Evolutionary conservation across 53 echinoderm and acorn worm genomes (phyloP).

Genomic region (Actinopyga echinites): DNA sequence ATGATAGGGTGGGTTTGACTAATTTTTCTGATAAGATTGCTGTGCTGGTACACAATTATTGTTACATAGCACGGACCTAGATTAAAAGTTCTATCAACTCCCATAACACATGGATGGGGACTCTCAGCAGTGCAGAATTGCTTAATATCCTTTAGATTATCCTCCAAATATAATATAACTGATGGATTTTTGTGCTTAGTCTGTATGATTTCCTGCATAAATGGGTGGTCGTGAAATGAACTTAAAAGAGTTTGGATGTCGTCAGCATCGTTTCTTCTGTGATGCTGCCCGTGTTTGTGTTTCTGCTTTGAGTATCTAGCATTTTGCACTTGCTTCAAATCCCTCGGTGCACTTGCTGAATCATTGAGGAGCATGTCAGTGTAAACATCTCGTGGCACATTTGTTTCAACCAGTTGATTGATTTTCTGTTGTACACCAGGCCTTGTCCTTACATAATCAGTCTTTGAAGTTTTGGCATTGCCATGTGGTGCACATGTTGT

Average conservation of each 20-base stretch:
- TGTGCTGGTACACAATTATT: conserved; percentile 34
- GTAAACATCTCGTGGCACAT: conserved; percentile 13
- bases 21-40: conserved; percentile 6
- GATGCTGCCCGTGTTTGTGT: background rate
- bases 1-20: conserved; percentile 5
- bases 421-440: background rate
- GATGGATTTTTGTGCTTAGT: conserved; percentile 28
- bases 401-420: conserved; percentile 13
- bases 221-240: conserved; percentile 15
- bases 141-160: conserved; percentile 19
- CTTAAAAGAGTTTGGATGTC: background rate
- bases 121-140: conserved; percentile 5
- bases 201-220: conserved; percentile 33
- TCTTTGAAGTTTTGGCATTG: conserved; percentile 4
- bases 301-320: background rate
- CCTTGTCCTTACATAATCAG: conserved; percentile 2
- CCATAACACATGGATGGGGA: conserved; percentile 25
- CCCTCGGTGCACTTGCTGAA: background rate
- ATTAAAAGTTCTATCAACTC: conserved; percentile 37
- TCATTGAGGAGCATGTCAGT: conserved; percentile 18
- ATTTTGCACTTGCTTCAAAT: conserved; percentile 44
- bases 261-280: background rate
- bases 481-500: background rate
- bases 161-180: conserved; percentile 34
- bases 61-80: conserved; percentile 31